Conservation (phyloP, 2,113 vertebrate species). For the Xiphophorus hellerii region DNA sequence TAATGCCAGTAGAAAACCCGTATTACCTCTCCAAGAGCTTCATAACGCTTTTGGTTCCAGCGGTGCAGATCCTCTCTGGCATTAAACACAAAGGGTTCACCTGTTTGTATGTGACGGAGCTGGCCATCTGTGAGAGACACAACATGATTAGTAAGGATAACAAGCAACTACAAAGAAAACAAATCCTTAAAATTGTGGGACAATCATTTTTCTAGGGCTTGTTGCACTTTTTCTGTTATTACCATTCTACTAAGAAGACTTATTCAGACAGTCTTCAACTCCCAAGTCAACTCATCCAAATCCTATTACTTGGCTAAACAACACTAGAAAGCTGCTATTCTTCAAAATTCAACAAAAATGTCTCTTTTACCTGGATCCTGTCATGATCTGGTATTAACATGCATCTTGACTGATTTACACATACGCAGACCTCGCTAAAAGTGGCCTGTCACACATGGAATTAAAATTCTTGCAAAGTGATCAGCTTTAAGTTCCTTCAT, state of each 20-base stretch:
- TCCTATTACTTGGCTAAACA: conserved; percentile 43
- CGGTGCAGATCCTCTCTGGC: conserved; percentile 95
- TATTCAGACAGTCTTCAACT: no score
- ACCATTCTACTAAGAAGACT: no score
- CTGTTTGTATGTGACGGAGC: conserved; percentile 91
- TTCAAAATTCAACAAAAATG: conserved; percentile 31
- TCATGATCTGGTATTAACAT: not conserved
- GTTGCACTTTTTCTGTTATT: conserved; percentile 3
- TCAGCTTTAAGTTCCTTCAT: not conserved
- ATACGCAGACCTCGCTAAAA: not conserved
- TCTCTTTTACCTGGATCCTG: conserved; percentile 28
- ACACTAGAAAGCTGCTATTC: conserved; percentile 75
- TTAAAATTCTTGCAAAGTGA: not conserved
- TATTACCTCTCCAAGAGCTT: conserved; percentile 97
- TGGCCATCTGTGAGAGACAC: conserved; percentile 58
- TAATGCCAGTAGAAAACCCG: not conserved
- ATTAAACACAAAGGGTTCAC: conserved; percentile 95
- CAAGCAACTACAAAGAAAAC: not conserved
- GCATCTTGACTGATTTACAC: not conserved
- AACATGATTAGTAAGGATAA: conserved; percentile 19
- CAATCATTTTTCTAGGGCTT: not conserved
- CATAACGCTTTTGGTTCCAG: conserved; percentile 98
- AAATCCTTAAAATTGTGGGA: conserved; percentile 17
- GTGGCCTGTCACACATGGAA: not conserved
- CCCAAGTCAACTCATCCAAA: not conserved